A percentile compares a stretch with the other conserved stretches of the same genome.
Evolutionary conservation across 1,140 invertebrate genomes (phyloP).

Genomic region (Bombus ignitus): DNA sequence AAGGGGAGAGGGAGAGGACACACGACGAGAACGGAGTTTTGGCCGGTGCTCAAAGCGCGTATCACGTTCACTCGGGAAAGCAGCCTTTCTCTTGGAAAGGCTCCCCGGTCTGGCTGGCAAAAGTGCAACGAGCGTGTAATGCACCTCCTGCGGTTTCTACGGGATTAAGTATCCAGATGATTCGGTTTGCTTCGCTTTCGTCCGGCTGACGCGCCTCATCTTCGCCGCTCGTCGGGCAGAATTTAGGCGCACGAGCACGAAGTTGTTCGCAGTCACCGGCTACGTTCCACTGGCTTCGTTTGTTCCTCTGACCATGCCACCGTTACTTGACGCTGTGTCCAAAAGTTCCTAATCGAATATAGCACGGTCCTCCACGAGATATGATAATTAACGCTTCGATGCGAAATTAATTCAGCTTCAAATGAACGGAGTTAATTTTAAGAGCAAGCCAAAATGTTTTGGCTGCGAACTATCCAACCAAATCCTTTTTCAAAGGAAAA

Average conservation of each 20-base stretch:
- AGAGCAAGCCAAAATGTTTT: not conserved
- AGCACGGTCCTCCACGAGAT: not conserved
- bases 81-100: slow-evolving; percentile 50
- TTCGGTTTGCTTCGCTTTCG: slow-evolving; percentile 57
- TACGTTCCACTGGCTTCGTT: too few relatives aligned
- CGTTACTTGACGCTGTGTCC: not conserved
- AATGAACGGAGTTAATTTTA: not conserved
- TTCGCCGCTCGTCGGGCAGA: slow-evolving; percentile 1
- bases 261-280: not conserved
- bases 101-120: slow-evolving; percentile 36
- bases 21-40: slow-evolving; percentile 51
- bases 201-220: not conserved
- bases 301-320: not conserved
- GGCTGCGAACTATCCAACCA: not conserved
- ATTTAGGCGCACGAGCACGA: not conserved
- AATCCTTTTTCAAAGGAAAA: not conserved
- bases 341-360: not conserved
- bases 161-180: slow-evolving; percentile 68
- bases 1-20: not conserved
- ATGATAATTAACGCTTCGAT: not conserved
- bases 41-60: slow-evolving; percentile 66
- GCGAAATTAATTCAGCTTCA: not conserved
- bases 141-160: slow-evolving; percentile 55
- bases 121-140: slow-evolving; percentile 65
- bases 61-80: slow-evolving; percentile 60